phyloP scores from a whole-genome alignment of 2,797 vertebrate species.

The Falco novaeseelandiae region DNA sequence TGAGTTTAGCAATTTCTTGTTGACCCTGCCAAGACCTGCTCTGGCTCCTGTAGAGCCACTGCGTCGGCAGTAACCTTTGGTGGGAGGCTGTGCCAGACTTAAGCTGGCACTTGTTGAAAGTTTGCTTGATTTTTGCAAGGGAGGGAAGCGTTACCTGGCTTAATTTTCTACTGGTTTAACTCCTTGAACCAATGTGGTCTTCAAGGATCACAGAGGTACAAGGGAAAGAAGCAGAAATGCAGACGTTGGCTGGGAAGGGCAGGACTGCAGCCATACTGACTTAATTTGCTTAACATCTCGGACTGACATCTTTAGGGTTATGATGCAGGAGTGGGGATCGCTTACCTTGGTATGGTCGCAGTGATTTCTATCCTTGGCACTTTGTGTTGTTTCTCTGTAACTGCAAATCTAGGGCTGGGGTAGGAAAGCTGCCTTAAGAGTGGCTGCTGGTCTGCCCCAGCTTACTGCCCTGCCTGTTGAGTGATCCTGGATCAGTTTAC shows the following conservation, averaged over 20 bases:
- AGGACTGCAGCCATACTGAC: neutral
- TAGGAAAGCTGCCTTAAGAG: neutral
- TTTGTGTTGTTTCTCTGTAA: neutral
- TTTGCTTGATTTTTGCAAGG: neutral
- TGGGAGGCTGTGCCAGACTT: neutral
- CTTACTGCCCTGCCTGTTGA: neutral
- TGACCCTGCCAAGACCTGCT: neutral
- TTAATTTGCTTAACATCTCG: neutral
- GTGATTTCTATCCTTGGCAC: neutral
- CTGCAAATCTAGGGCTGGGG: neutral
- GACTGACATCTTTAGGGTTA: neutral
- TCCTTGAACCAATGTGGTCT: neutral
- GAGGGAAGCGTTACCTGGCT: neutral
- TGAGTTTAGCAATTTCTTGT: neutral
- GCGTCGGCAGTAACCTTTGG: neutral
- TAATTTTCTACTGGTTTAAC: neutral
- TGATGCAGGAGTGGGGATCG: neutral
- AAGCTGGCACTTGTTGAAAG: neutral
- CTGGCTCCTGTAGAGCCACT: slow-evolving; percentile 23
- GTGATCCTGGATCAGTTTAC: neutral
- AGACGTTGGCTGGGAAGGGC: neutral
- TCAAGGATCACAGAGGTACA: neutral
- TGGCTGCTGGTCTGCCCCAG: neutral
- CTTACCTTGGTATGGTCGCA: neutral
- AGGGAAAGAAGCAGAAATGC: neutral